Base-by-base conservation (phyloP, 2,888 invertebrate genomes). In the Lasioglossum leucozonium region DNA sequence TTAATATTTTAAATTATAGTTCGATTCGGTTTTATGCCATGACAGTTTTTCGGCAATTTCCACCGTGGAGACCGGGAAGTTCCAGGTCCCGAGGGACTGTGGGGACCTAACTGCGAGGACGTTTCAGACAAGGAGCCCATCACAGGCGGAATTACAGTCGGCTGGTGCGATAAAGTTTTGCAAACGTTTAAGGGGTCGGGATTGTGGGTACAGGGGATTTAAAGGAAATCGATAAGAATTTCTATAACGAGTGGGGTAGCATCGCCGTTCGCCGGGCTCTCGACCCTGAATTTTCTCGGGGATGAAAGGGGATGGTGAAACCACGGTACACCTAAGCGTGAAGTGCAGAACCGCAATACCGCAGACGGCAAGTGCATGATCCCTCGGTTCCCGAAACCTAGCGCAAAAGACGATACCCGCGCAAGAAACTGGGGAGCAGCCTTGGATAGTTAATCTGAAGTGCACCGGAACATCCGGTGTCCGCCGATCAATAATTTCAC, bases 321-420 rank as follows among this genome's bases (percentile, higher is more conserved):
- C 69, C 55, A 34, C 74, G 71, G 26, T 65, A 55, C 42, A 67
- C 55, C 55, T 51, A 37, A 73, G 62, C 55, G 71, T 37, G 42
- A 82, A 77, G 67, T 44, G 73, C 47, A 75, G 37, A 51, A 81
- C 82, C 85, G 69, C 79, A 73, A 71, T 72, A 71, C 75, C 72
- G 18, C 72, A 67, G 74, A 42, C 34, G 11, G 42, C 72, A 62
- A 79, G 42, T 75, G 75, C 80, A 83, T 80, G 84, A 87, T 87
- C 47, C 77, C 40, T 30, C 22, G 34, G 65, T 55, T 77, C 58
- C 72, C 75, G 76, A 37, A 72, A 80, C 74, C 69, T 22, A 34
- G 30, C n/a, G 76, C 34, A 58, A 55, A 82, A 81, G 73, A 55
- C 62, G 69, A 37, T 67, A n/a, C 73, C 67, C 30, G 71, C 30